Conservation (phyloP, 2,888 invertebrate genomes). For the Callyntrura guangdongensis region DNA sequence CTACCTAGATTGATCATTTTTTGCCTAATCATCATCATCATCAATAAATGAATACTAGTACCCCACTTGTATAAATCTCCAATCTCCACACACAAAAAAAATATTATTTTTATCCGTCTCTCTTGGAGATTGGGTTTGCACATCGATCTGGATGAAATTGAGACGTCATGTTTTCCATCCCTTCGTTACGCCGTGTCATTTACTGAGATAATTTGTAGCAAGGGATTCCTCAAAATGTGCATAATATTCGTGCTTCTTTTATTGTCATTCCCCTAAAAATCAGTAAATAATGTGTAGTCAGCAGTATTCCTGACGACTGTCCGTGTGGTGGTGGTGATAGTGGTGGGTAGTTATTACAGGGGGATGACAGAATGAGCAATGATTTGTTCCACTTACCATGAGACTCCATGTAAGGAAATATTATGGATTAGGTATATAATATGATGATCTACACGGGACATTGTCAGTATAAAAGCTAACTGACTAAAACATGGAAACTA, state of each 20-base stretch:
- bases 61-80: too few relatives aligned
- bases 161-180: conserved; percentile 54
- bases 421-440: too few relatives aligned
- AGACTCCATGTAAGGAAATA: conserved; percentile 37
- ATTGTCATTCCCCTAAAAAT: conserved; percentile 56
- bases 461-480: too few relatives aligned
- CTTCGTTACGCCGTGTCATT: conserved; percentile 41
- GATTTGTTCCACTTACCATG: conserved; percentile 40
- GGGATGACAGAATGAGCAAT: conserved; percentile 64
- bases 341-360: conserved; percentile 31
- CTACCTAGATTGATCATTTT: conserved; percentile 34
- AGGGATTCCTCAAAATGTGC: conserved; percentile 49
- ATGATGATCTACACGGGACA: too few relatives aligned
- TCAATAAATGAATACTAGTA: too few relatives aligned
- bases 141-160: conserved; percentile 46
- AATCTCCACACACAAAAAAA: too few relatives aligned
- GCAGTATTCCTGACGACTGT: background rate
- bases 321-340: too few relatives aligned
- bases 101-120: too few relatives aligned
- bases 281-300: conserved; percentile 41
- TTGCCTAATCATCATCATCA: conserved; percentile 43
- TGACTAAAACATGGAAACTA: conserved; percentile 17
- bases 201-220: conserved; percentile 57
- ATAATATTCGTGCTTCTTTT: background rate
- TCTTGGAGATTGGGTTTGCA: too few relatives aligned